Conservation (phyloP, 2,888 invertebrate species). For the Lapara coniferarum region DNA sequence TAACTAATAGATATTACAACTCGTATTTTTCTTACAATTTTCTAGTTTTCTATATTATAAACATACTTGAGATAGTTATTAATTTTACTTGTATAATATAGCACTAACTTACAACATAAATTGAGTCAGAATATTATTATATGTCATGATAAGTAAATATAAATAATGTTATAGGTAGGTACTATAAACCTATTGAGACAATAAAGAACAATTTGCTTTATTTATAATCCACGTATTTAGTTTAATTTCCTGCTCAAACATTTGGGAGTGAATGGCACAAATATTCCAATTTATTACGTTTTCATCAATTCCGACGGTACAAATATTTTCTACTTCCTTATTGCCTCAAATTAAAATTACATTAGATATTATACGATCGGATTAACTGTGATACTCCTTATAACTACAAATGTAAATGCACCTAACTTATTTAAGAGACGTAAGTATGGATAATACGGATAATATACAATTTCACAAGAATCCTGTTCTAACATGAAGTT, state of each 20-base stretch:
- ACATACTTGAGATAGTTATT: slow-evolving; percentile 63
- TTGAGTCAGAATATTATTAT: slow-evolving; percentile 32
- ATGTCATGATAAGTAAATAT: slow-evolving; percentile 39
- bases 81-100: slow-evolving; percentile 62
- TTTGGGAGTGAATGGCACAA: background rate
- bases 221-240: background rate
- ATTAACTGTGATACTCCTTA: slow-evolving; percentile 37
- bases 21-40: slow-evolving; percentile 47
- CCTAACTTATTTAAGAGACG: slow-evolving; percentile 29
- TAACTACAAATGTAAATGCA: slow-evolving; percentile 37
- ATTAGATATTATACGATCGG: slow-evolving; percentile 37
- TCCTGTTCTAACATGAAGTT: slow-evolving; percentile 30
- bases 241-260: background rate
- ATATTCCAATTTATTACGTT: background rate
- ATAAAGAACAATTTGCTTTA: slow-evolving; percentile 43
- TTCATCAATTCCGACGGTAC: background rate
- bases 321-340: slow-evolving; percentile 40
- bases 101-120: slow-evolving; percentile 28
- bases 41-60: slow-evolving; percentile 60
- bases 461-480: slow-evolving; percentile 26
- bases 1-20: slow-evolving; percentile 52
- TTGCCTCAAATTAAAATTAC: slow-evolving; percentile 45
- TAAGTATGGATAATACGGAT: slow-evolving; percentile 1
- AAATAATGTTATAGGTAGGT: slow-evolving; percentile 31
- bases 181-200: slow-evolving; percentile 43